phyloP scores from a whole-genome alignment of 2,113 vertebrate genomes.

The Lampris megalopsis region DNA sequence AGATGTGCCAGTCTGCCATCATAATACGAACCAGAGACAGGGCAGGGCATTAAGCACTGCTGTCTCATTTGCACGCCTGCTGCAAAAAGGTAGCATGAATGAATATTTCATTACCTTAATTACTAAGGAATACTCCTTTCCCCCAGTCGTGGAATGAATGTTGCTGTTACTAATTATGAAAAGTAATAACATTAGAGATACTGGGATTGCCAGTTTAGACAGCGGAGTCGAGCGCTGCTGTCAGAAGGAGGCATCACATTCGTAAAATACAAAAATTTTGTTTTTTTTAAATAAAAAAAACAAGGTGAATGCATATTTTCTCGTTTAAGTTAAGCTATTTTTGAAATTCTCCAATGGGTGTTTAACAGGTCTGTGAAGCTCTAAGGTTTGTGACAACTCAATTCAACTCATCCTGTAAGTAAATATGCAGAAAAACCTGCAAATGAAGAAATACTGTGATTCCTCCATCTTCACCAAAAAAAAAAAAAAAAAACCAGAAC shows the following conservation, averaged over 20 bases:
- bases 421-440: too few relatives aligned
- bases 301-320: too few relatives aligned
- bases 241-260: neutral
- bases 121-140: conserved; percentile 98
- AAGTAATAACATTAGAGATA: conserved; percentile 95
- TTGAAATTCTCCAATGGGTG: too few relatives aligned
- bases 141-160: conserved; percentile 95
- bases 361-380: too few relatives aligned
- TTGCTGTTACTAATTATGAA: conserved; percentile 99
- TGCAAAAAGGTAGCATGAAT: conserved; percentile 98
- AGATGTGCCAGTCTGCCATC: conserved; percentile 97
- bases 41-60: conserved; percentile 95
- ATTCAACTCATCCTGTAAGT: too few relatives aligned
- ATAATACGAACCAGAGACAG: conserved; percentile 96
- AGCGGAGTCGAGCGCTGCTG: conserved; percentile 64
- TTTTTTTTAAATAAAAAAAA: too few relatives aligned
- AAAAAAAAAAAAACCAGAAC: too few relatives aligned
- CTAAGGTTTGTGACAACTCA: too few relatives aligned
- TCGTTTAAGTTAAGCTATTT: too few relatives aligned
- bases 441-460: too few relatives aligned
- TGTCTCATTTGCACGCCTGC: conserved; percentile 97
- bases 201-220: conserved; percentile 90
- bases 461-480: too few relatives aligned
- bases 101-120: conserved; percentile 99
- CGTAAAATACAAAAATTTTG: too few relatives aligned